Evolutionary conservation across 2,888 invertebrate genomes (phyloP).

Genomic region (Lasius fuliginosus): DNA sequence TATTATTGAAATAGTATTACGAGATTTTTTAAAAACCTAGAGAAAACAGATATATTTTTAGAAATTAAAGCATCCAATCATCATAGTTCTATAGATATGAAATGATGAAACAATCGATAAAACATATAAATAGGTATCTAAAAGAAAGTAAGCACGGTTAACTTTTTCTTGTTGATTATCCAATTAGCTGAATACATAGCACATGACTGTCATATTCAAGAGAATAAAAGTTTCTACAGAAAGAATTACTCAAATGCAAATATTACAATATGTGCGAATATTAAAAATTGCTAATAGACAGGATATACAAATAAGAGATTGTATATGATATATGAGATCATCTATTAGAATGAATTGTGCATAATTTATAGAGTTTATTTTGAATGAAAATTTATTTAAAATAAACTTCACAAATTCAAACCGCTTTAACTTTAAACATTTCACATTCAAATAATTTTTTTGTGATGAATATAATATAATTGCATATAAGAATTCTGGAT

Average conservation of each 20-base stretch:
- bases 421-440: neutral
- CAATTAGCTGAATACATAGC: no score
- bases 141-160: no score
- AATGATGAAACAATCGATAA: no score
- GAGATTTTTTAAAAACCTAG: neutral
- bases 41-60: neutral
- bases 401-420: neutral
- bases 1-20: neutral
- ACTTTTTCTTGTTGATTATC: no score
- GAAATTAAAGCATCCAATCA: neutral
- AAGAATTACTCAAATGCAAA: no score
- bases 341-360: neutral
- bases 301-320: no score
- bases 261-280: no score
- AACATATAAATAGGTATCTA: no score
- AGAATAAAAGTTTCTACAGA: no score
- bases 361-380: neutral
- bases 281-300: no score
- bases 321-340: no score
- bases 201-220: no score
- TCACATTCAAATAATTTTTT: neutral
- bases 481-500: slow-evolving; percentile 17
- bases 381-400: neutral
- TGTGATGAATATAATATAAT: neutral
- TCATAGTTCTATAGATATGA: neutral